phyloP scores from a whole-genome alignment of 2,797 vertebrate genomes.

The Clarias pachynema region DNA sequence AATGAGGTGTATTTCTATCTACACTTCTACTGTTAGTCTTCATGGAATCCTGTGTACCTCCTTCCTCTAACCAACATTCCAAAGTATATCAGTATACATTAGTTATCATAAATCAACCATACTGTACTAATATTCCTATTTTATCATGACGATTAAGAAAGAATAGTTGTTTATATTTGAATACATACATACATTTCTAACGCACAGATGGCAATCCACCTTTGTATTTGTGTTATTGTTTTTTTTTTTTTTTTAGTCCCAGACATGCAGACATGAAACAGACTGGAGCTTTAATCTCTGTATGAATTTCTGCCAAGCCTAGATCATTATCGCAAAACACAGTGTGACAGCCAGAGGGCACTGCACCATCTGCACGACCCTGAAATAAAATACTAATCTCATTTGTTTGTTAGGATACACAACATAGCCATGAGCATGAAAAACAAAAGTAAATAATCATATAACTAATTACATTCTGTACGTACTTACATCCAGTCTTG shows the following conservation, averaged over 20 bases:
- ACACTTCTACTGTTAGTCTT: neutral
- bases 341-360: conserved; percentile 30
- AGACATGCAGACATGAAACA: conserved; percentile 7
- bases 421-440: conserved; percentile 22
- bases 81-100: neutral
- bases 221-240: conserved; percentile 17
- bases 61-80: neutral
- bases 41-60: neutral
- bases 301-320: conserved; percentile 15
- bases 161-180: neutral
- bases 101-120: neutral
- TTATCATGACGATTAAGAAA: neutral
- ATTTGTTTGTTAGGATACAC: conserved; percentile 4
- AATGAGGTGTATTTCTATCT: conserved; percentile 26
- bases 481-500: neutral
- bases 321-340: conserved; percentile 42
- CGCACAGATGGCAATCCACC: neutral
- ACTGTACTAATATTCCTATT: neutral
- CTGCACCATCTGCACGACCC: conserved; percentile 12
- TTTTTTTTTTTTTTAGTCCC: neutral
- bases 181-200: neutral
- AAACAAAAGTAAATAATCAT: neutral
- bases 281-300: conserved; percentile 8
- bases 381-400: conserved; percentile 24
- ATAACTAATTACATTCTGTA: neutral